phyloP scores from a whole-genome alignment of 2,113 vertebrate species.

The Anser cygnoides region DNA sequence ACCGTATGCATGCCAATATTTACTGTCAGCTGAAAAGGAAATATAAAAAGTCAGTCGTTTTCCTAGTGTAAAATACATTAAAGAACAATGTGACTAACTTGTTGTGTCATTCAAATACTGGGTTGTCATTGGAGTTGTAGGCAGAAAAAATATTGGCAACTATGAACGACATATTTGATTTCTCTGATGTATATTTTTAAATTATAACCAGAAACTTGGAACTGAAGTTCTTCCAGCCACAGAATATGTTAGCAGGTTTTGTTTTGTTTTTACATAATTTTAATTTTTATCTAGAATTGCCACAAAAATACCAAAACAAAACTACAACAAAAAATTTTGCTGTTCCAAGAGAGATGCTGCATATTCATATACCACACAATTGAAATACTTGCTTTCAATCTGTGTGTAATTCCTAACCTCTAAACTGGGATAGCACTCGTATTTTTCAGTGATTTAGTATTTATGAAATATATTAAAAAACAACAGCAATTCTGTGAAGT shows the following conservation, averaged over 20 bases:
- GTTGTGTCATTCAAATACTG: constrained; percentile 4
- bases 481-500: not conserved
- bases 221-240: not conserved
- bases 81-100: constrained; percentile 13
- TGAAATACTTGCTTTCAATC: not conserved
- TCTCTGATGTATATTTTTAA: not conserved
- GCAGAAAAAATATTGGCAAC: constrained; percentile 36
- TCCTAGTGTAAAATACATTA: constrained; percentile 7
- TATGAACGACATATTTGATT: not conserved
- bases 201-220: constrained; percentile 18
- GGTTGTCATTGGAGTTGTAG: not conserved
- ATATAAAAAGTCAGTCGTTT: not conserved
- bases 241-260: not conserved
- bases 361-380: not conserved
- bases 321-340: not conserved
- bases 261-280: not conserved
- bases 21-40: constrained; percentile 12
- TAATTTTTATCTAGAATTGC: not conserved
- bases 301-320: not conserved
- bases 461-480: not conserved
- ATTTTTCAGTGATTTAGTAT: not conserved
- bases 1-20: not conserved
- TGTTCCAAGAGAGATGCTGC: not conserved
- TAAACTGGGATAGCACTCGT: not conserved
- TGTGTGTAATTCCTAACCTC: not conserved